Evolutionary conservation across 1,140 invertebrate genomes (phyloP), one percentile per base, ranked within the genome.

Genomic region (Aricia agestis): DNA sequence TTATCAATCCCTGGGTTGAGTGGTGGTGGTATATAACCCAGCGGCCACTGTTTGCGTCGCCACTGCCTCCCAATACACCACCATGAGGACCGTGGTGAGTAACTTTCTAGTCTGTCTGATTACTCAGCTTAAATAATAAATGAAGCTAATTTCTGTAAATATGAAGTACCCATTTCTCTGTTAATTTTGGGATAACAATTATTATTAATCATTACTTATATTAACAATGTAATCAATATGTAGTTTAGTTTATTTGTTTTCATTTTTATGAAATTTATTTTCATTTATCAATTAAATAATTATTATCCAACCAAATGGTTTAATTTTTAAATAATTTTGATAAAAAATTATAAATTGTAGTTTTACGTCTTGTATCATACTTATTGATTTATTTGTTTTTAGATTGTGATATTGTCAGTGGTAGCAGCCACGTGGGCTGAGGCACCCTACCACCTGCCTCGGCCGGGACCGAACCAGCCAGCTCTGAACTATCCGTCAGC

Each of bases 61-160:
- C 85, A 86, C 78, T 82, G 74, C 75, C 76, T 71, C 75, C 75
- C 75, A 81, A 66, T 72, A 63, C 74, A 72, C 76, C 78, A 74
- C 73, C 83, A 91, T 91, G 89, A 86, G 80, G 79, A 82, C 76
- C 74, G 85, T 82, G 86, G 89, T 91, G 76, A 89, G 89, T 66
- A 66, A 63, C 41, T 70, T 41, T 68, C 58, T 70, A 58, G 1
- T n/a, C 45, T 58, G 32, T 42, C 59, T 31, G 41, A 9, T 42
- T 52, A 11, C 9, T 52, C 10, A 52, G 9, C 6, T 36, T 52
- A 52, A 52, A 10, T 52, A 52, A 52, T 52, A 15, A 52, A 52
- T 11, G 11, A 11, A 3, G 1, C 3, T 1, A 52, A 5, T 52
- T 52, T 52, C 45, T 52, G 45, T 15, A 52, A 52, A 52, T 52